These are phyloP conservation scores for Aplysia californica DNA, from an alignment of 1,140 invertebrate genomes.

Conservation along the genomic window DNA sequence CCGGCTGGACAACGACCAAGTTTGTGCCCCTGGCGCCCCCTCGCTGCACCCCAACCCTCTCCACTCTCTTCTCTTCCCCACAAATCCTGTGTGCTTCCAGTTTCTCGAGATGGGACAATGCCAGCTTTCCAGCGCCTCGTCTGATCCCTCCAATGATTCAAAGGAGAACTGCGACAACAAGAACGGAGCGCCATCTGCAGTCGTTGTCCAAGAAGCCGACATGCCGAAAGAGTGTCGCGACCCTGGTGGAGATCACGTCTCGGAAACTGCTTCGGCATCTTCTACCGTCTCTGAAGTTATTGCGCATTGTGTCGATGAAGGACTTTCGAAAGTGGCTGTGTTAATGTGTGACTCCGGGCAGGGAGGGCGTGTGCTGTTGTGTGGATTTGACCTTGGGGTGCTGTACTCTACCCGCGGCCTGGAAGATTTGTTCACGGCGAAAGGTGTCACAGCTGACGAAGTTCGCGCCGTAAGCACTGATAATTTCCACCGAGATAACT, in stretches of 20 bases:
- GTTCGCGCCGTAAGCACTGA: not conserved
- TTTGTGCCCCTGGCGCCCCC: not conserved
- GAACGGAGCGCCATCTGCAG: not conserved
- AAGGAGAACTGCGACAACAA: not conserved
- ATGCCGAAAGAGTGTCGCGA: not conserved
- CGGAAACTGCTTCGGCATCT: not conserved
- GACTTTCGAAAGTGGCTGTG: not conserved
- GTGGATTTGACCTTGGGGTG: slow-evolving; percentile 6
- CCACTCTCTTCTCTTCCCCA: not conserved
- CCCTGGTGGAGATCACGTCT: not conserved
- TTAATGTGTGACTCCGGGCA: not conserved
- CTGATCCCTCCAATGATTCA: not conserved
- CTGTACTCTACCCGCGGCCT: not conserved
- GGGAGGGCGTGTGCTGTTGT: not conserved
- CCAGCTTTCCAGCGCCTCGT: not conserved
- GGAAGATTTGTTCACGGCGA: not conserved
- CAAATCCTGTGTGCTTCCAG: not conserved
- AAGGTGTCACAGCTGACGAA: not conserved
- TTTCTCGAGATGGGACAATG: not conserved
- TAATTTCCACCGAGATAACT: slow-evolving; percentile 12
- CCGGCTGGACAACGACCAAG: not conserved
- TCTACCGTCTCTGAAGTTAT: not conserved
- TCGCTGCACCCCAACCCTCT: not conserved
- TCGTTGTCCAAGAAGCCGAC: not conserved
- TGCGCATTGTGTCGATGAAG: not conserved